Base-by-base conservation (phyloP, 2,888 invertebrate genomes). In the Epirrhoe tristata region DNA sequence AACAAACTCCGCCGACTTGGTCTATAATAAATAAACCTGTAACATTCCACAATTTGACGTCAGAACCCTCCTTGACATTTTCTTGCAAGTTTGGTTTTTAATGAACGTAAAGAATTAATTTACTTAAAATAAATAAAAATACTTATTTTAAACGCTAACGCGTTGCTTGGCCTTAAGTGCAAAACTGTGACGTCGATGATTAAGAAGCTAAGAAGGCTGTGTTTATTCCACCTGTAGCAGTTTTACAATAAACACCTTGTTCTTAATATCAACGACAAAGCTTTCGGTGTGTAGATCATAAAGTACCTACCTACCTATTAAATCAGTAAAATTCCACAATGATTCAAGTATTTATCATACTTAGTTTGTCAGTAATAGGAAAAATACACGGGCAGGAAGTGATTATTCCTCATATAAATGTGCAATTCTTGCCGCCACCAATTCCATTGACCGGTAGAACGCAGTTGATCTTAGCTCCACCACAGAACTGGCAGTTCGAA, bases 141-240 rank as follows among this genome's bases (percentile, higher is more conserved):
- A 24, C 24, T 24, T 48, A 48, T 48, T 34, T 36, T 14, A 57
- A 36, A 66, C 16, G 12, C 6, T 58, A 50, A 34, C 36, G 32
- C 55, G 16, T 62, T 58, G 62, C 79, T 81, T 82, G 81, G 78
- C 85, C 83, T 85, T 87, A 83, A 85, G 77, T 82, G 84, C 85
- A 85, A 87, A 85, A 84, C 72, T 78, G 80, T 83, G 81, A 84
- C 80, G 78, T 73, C 77, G 77, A 80, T 76, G 76, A 78, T 77
- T 79, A 81, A 80, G 77, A 80, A 81, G 78, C 76, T 79, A 78
- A 80, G 77, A 78, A 80, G 78, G 34, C 7, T 77, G 77, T 78
- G 77, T 77, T 83, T 87, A 86, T 82, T 86, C 82, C 82, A 76
- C 73, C 74, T 76, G 75, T 81, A 84, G 79, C 80, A 83, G 83